A percentile compares a stretch with the other conserved stretches of the same genome.
Conservation (phyloP, 2,888 invertebrate species). For the Brachyptera risi region DNA sequence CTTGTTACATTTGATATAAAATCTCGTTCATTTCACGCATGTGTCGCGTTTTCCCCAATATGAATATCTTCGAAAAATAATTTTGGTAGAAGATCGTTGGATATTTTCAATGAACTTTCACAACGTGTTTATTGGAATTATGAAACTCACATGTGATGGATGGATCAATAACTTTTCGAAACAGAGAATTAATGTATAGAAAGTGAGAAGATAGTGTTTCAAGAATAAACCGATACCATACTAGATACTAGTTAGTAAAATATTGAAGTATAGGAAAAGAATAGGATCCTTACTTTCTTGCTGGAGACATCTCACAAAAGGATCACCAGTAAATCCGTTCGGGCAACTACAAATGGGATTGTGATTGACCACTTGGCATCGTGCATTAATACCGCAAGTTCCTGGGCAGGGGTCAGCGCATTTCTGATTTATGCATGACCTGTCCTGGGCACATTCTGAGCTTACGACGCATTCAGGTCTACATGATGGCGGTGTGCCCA, state of each 20-base stretch:
- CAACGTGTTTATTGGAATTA: no score
- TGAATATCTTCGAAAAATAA: no score
- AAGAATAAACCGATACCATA: no score
- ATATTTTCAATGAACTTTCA: no score
- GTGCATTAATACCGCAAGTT: conserved; percentile 60
- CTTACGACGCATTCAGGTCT: conserved; percentile 63
- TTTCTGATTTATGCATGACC: conserved; percentile 58
- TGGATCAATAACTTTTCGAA: no score
- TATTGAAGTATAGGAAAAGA: neutral
- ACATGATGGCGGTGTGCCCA: conserved; percentile 61
- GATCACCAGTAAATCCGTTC: conserved; percentile 60
- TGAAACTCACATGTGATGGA: no score
- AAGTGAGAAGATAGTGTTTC: conserved; percentile 10
- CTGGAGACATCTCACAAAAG: conserved; percentile 52
- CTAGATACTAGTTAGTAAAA: neutral
- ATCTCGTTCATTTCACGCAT: no score
- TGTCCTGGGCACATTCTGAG: conserved; percentile 61
- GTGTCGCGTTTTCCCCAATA: no score
- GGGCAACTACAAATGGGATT: conserved; percentile 64
- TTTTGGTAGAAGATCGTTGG: no score
- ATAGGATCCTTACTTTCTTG: conserved; percentile 39
- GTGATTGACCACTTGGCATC: conserved; percentile 64
- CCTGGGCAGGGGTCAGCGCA: conserved; percentile 64
- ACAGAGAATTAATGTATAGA: no score
- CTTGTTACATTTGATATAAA: no score